Evolutionary conservation across 2,888 invertebrate species (phyloP).

Genomic region (Anthrax anthrax): DNA sequence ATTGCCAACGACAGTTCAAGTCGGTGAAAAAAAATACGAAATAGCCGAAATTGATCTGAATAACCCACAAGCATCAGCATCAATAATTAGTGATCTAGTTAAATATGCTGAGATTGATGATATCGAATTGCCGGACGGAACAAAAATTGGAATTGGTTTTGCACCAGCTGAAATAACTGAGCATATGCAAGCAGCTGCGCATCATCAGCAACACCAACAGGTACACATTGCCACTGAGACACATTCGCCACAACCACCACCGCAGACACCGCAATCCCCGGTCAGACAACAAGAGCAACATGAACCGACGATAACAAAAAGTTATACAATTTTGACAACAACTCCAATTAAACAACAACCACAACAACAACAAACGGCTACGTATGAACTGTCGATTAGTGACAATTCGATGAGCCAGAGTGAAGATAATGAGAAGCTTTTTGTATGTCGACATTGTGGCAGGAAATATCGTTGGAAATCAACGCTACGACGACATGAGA

Average conservation of each 20-base stretch:
- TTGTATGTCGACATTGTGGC: constrained; percentile 70
- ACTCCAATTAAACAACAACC: constrained; percentile 25
- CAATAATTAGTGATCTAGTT: constrained; percentile 32
- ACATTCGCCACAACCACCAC: constrained; percentile 8
- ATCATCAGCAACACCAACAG: constrained; percentile 17
- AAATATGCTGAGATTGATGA: constrained; percentile 36
- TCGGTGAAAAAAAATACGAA: constrained; percentile 24
- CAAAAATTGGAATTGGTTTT: constrained; percentile 34
- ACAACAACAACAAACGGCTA: constrained; percentile 7
- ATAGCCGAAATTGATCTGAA: constrained; percentile 33
- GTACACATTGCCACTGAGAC: constrained; percentile 4
- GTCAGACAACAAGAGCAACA: constrained; percentile 15
- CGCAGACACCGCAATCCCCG: constrained; percentile 8
- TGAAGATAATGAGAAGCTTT: constrained; percentile 42
- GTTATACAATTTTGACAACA: constrained; percentile 32
- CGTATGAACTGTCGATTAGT: constrained; percentile 31
- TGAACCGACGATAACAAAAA: constrained; percentile 28
- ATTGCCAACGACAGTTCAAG: constrained; percentile 15
- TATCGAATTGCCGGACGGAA: constrained; percentile 34
- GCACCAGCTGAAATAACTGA: constrained; percentile 32
- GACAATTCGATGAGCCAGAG: constrained; percentile 29
- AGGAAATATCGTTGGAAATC: constrained; percentile 79
- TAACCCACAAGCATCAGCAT: constrained; percentile 32
- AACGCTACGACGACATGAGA: constrained; percentile 66
- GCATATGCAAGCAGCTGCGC: constrained; percentile 22